phyloP scores from a whole-genome alignment of 1,140 invertebrate species.

The Drosophila suzukii region DNA sequence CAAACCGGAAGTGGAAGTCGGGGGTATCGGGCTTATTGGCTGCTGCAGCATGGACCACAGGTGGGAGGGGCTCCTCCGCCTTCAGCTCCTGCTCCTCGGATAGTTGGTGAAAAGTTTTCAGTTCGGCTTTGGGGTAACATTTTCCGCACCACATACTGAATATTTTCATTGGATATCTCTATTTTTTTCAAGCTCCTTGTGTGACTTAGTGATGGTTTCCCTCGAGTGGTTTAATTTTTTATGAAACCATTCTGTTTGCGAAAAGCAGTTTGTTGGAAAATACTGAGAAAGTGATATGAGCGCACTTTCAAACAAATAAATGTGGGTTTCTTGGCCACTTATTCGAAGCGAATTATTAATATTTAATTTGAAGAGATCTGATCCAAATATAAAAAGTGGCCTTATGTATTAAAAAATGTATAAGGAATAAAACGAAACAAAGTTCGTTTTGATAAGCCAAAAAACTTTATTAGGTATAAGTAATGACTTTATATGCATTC shows the following conservation, averaged over 20 bases:
- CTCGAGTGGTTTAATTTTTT: constrained; percentile 4
- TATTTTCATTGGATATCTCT: constrained; percentile 2
- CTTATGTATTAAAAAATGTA: not conserved
- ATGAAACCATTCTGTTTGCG: constrained; percentile 8
- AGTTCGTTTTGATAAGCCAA: too few relatives aligned
- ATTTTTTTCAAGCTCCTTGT: constrained; percentile 1
- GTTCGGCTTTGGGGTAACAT: constrained; percentile 10
- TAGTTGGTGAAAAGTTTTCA: constrained; percentile 42
- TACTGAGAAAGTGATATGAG: not conserved
- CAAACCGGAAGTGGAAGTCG: constrained; percentile 24
- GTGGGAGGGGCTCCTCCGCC: constrained; percentile 12
- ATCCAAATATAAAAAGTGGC: not conserved
- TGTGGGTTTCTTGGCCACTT: not conserved
- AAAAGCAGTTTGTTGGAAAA: constrained; percentile 1
- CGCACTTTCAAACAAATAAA: not conserved
- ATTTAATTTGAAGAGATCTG: not conserved
- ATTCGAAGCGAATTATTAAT: not conserved
- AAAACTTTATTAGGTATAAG: too few relatives aligned
- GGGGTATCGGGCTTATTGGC: constrained; percentile 20
- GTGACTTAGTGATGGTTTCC: constrained; percentile 9
- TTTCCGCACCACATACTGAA: constrained; percentile 10
- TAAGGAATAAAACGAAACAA: not conserved
- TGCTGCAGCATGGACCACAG: constrained; percentile 23
- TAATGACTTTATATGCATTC: too few relatives aligned
- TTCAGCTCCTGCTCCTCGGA: not conserved